phyloP scores from a whole-genome alignment of 2,797 vertebrate species.

The Hydrolagus colliei region DNA sequence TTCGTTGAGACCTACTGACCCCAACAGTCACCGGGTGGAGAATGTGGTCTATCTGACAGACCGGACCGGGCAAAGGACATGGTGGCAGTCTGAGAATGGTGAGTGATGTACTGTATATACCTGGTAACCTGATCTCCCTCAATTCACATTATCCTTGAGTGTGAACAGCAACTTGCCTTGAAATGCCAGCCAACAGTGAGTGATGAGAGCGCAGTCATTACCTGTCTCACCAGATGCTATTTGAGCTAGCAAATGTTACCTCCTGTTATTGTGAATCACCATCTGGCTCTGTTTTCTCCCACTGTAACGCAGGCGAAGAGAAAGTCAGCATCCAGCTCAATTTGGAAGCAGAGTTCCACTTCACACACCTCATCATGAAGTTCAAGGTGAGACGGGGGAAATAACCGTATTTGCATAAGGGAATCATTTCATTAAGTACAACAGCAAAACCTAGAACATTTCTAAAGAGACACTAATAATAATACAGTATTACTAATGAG shows the following conservation, averaged over 20 bases:
- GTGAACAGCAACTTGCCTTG: neutral
- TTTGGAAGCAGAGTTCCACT: conserved; percentile 76
- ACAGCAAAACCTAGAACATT: neutral
- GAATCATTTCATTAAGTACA: neutral
- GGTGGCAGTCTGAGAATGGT: conserved; percentile 81
- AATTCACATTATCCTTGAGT: too few relatives aligned
- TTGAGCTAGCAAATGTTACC: neutral
- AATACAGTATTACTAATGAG: neutral
- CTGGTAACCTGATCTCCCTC: neutral
- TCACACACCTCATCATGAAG: conserved; percentile 81
- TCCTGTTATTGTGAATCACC: neutral
- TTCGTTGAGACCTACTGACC: conserved; percentile 52
- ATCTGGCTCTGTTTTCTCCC: neutral
- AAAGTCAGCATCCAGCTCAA: conserved; percentile 71
- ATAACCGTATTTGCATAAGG: neutral
- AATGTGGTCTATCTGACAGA: conserved; percentile 70
- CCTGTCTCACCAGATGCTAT: neutral
- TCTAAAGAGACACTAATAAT: neutral
- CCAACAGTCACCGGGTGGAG: conserved; percentile 66
- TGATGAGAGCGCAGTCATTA: neutral
- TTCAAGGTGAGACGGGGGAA: conserved; percentile 63
- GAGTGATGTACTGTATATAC: neutral
- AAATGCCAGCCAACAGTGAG: neutral
- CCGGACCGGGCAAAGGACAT: conserved; percentile 53
- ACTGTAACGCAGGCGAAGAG: conserved; percentile 58